Base-by-base conservation (phyloP, 2,888 invertebrate species). In the Sinopyrophorus schimmeli region DNA sequence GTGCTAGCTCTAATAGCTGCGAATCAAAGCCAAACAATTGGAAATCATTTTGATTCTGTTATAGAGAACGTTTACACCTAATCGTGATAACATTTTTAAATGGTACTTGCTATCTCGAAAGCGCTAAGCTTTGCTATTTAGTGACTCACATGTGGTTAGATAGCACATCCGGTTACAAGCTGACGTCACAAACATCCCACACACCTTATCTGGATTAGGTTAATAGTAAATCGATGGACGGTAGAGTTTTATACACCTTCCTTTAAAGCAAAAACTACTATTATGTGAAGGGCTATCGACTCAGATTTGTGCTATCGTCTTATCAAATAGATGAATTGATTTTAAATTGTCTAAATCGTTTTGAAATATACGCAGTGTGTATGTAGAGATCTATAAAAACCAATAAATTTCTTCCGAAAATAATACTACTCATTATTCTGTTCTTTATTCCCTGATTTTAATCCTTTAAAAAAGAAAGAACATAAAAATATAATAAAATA, bases 191-290 rank as follows among this genome's bases (percentile, higher is more conserved):
- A 38, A 42, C 46, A 47, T 52, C 47, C 40, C 42, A 30, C 42
- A 49, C 47, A 46, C 53, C 53, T 54, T 54, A 54, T 50, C 46
- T 42, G 46, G 46, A 50, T 54, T 50, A 54, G 41, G 53, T 46
- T 54, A 54, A 54, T 54, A 54, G 53, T 21, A 54, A 54, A 54
- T 54, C 53, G 49, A 54, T 54, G 40, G 44, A 37, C 34, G 53
- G 50, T 54, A 46, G 43, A 35, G 47, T 50, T 50, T 54, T 54
- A 54, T 50, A 47, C 42, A 54, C 49, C 53, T 50, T 39, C 40
- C 39, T 40, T 26, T 15, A 35, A 24, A 41, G 46, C 49, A 49
- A 53, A 53, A 53, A 53, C 48, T 46, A 41, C 40, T 44, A 38
- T 41, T 40, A 41, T 44, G 46, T 49, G 42, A 44, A 49, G 40